phyloP scores from a whole-genome alignment of 2,888 invertebrate species.

The Apotomis capreana region DNA sequence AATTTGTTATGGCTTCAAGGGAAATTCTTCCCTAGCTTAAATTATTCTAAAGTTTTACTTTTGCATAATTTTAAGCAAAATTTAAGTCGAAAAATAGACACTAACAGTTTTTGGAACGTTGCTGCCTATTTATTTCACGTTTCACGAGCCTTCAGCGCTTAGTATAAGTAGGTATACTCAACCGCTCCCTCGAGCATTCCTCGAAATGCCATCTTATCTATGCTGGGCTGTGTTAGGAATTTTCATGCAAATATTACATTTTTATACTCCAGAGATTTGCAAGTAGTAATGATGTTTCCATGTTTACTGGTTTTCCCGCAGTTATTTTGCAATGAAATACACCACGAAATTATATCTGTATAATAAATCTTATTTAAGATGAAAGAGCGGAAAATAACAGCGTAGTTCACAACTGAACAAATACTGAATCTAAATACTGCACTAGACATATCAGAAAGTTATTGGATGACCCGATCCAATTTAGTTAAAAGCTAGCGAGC shows the following conservation, averaged over 20 bases:
- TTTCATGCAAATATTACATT: conserved; percentile 38
- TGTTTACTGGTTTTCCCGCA: conserved; percentile 23
- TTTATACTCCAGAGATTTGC: conserved; percentile 29
- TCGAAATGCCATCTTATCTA: conserved; percentile 37
- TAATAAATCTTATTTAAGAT: background rate
- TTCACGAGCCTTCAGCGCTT: conserved; percentile 29
- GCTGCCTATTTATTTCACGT: conserved; percentile 20
- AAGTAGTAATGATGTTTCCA: conserved; percentile 32
- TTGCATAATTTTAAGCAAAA: conserved; percentile 4
- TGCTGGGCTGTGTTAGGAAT: conserved; percentile 33
- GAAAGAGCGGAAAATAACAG: background rate
- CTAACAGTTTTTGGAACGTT: background rate
- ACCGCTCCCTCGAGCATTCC: conserved; percentile 29
- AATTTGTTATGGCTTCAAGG: conserved; percentile 70
- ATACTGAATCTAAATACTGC: conserved; percentile 9
- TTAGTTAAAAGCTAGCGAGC: conserved; percentile 64
- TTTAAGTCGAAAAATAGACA: background rate
- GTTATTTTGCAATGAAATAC: conserved; percentile 1
- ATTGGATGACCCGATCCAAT: conserved; percentile 55
- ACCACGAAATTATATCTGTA: no score
- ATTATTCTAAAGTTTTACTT: background rate
- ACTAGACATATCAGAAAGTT: conserved; percentile 13
- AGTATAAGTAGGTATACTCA: conserved; percentile 35
- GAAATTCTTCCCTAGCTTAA: conserved; percentile 33
- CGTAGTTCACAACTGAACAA: background rate